These are phyloP conservation scores for Drosophila engyochracea DNA, from an alignment of 2,888 invertebrate species.

Conservation along the genomic window DNA sequence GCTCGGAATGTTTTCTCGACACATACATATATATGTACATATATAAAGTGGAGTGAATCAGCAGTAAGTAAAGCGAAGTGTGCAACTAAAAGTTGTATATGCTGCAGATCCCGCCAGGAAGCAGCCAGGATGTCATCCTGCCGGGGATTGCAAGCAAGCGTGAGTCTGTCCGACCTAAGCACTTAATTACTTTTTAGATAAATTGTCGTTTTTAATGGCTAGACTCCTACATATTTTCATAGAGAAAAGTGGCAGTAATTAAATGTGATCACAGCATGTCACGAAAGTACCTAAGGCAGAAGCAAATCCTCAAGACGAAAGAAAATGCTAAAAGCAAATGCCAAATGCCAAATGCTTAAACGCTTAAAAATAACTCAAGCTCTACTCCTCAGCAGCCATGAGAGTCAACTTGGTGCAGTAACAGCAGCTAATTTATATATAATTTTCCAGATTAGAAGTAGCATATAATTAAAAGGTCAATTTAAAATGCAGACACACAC, in stretches of 20 bases:
- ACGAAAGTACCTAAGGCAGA: constrained; percentile 12
- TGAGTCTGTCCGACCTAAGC: constrained; percentile 66
- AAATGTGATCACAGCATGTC: constrained; percentile 72
- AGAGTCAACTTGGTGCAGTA: not conserved
- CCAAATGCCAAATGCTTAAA: constrained; percentile 49
- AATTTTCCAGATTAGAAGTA: constrained; percentile 49
- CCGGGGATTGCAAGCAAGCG: constrained; percentile 11
- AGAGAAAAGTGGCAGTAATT: constrained; percentile 78
- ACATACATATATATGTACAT: constrained; percentile 4
- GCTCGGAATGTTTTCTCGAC: not conserved
- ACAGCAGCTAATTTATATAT: constrained; percentile 64
- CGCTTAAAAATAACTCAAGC: constrained; percentile 27
- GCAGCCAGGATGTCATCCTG: constrained; percentile 26
- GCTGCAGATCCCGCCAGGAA: constrained; percentile 3
- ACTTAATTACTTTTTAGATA: constrained; percentile 81
- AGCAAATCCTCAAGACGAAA: constrained; percentile 26
- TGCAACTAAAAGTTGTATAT: constrained; percentile 38
- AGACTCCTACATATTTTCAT: constrained; percentile 73
- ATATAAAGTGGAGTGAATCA: constrained; percentile 76
- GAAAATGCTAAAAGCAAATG: not conserved
- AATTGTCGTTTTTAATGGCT: constrained; percentile 82
- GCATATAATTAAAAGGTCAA: constrained; percentile 44
- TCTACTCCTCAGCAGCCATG: not conserved
- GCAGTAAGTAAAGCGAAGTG: constrained; percentile 35
- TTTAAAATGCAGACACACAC: constrained; percentile 13